Evolutionary conservation across 2,888 invertebrate genomes (phyloP).

Genomic region (Tortrix viridana): DNA sequence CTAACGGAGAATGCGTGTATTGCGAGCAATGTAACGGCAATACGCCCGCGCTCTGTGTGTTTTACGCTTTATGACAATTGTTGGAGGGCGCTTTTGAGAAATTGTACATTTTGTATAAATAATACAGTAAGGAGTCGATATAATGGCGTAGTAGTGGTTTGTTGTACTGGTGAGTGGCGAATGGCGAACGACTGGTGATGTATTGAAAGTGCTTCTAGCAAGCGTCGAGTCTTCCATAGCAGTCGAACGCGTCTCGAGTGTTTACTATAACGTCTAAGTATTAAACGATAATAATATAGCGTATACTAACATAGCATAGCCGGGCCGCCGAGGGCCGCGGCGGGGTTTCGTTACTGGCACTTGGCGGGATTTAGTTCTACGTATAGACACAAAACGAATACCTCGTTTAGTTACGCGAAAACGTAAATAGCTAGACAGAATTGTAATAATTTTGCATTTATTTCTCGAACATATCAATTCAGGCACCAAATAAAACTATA

Average conservation of each 20-base stretch:
- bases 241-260: constrained; percentile 75
- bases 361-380: constrained; percentile 69
- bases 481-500: constrained; percentile 82
- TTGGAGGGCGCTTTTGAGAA: constrained; percentile 75
- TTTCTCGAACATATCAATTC: constrained; percentile 82
- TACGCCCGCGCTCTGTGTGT: too few relatives aligned
- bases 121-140: constrained; percentile 78
- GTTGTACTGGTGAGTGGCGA: constrained; percentile 59
- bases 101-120: constrained; percentile 83
- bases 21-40: too few relatives aligned
- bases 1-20: too few relatives aligned
- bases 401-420: constrained; percentile 80
- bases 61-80: constrained; percentile 52
- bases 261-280: constrained; percentile 80
- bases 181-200: constrained; percentile 75
- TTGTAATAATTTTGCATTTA: constrained; percentile 77
- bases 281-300: constrained; percentile 81
- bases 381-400: constrained; percentile 79
- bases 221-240: constrained; percentile 84
- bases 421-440: constrained; percentile 73
- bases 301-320: constrained; percentile 78
- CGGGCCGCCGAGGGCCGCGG: constrained; percentile 61
- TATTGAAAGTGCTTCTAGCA: constrained; percentile 81
- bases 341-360: constrained; percentile 65
- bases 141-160: constrained; percentile 70